Evolutionary conservation across 2,113 vertebrate species (phyloP).

Genomic region (Pedionomus torquatus): DNA sequence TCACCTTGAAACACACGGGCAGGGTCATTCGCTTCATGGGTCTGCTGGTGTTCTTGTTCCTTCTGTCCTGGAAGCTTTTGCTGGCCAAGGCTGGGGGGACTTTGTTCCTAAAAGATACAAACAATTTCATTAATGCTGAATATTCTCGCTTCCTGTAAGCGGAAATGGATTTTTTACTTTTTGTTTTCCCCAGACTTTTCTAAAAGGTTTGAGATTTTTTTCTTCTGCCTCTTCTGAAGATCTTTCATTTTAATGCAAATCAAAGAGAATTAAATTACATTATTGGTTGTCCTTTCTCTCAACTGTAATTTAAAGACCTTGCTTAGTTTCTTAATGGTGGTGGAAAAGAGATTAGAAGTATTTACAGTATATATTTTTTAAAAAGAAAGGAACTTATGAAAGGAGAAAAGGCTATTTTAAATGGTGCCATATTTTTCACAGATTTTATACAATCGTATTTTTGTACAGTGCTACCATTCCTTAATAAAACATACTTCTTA

Average conservation of each 20-base stretch:
- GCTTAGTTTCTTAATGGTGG: background rate
- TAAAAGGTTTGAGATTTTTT: background rate
- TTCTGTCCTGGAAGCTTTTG: background rate
- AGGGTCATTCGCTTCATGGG: background rate
- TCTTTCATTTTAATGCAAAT: background rate
- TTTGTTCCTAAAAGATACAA: background rate
- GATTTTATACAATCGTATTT: slow-evolving; percentile 17
- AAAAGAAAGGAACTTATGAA: background rate
- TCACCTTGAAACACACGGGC: background rate
- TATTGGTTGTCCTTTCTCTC: background rate
- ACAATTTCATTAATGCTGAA: background rate
- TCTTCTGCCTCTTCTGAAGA: background rate
- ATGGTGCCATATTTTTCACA: background rate
- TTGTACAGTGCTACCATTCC: background rate
- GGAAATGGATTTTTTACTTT: background rate
- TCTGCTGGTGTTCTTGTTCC: background rate
- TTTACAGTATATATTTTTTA: background rate
- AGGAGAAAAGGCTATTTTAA: background rate
- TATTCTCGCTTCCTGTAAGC: background rate
- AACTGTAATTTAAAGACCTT: background rate
- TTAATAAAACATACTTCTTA: background rate
- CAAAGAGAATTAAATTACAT: background rate
- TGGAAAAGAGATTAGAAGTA: background rate
- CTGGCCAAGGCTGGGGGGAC: background rate
- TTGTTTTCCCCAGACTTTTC: background rate